These are phyloP conservation scores for Cosmia trapezina DNA, from an alignment of 2,888 invertebrate species.

Conservation along the genomic window DNA sequence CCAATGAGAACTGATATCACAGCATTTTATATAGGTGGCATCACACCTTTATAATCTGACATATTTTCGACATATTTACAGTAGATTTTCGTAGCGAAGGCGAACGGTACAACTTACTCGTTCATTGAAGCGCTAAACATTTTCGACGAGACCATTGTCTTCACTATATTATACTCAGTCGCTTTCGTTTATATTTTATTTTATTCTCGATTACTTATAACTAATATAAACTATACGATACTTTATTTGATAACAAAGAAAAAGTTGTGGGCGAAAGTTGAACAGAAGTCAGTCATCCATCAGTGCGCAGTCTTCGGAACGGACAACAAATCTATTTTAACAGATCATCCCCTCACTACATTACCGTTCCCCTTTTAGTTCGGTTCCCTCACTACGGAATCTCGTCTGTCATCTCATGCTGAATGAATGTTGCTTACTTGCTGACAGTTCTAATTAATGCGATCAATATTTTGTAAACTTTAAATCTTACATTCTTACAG, in stretches of 20 bases:
- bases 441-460: slow-evolving; percentile 64
- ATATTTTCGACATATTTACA: slow-evolving; percentile 74
- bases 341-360: slow-evolving; percentile 87
- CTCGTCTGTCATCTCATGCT: slow-evolving; percentile 67
- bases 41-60: slow-evolving; percentile 78
- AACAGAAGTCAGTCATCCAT: slow-evolving; percentile 86
- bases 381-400: slow-evolving; percentile 74
- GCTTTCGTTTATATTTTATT: slow-evolving; percentile 78
- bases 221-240: slow-evolving; percentile 80
- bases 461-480: slow-evolving; percentile 46
- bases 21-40: slow-evolving; percentile 86
- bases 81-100: slow-evolving; percentile 67
- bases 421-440: slow-evolving; percentile 40
- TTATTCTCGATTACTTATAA: slow-evolving; percentile 70
- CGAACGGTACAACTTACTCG: slow-evolving; percentile 65
- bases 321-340: slow-evolving; percentile 87
- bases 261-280: slow-evolving; percentile 76
- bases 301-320: slow-evolving; percentile 83
- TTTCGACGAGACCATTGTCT: slow-evolving; percentile 61
- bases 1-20: slow-evolving; percentile 89
- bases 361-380: slow-evolving; percentile 82
- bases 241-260: slow-evolving; percentile 67
- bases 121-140: slow-evolving; percentile 66
- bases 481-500: not conserved
- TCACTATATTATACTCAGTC: slow-evolving; percentile 82